phyloP scores from a whole-genome alignment of 2,888 invertebrate species.

The Drosophila nr. medialis region DNA sequence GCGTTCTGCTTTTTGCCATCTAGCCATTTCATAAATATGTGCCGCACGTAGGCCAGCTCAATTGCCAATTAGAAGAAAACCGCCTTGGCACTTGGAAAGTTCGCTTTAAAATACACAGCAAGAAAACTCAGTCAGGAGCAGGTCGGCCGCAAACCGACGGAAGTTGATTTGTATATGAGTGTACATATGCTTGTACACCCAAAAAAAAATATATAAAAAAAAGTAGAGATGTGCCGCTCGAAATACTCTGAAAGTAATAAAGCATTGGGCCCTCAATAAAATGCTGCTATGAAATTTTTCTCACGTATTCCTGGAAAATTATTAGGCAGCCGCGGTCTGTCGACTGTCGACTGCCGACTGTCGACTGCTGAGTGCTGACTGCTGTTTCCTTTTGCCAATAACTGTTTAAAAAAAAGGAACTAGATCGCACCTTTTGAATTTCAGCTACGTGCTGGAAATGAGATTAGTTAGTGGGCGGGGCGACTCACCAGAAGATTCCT shows the following conservation, averaged over 20 bases:
- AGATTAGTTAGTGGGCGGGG: background rate
- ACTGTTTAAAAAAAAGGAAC: conserved; percentile 39
- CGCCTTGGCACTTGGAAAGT: conserved; percentile 51
- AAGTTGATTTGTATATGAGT: conserved; percentile 80
- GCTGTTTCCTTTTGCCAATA: conserved; percentile 44
- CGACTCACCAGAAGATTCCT: conserved; percentile 82
- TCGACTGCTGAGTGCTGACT: conserved; percentile 3
- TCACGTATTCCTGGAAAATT: conserved; percentile 74
- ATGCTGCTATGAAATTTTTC: conserved; percentile 67
- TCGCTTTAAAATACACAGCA: conserved; percentile 50
- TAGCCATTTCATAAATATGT: conserved; percentile 71
- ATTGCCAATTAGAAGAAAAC: conserved; percentile 81
- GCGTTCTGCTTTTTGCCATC: conserved; percentile 47
- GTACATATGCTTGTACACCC: conserved; percentile 27
- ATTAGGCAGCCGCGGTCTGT: conserved; percentile 60
- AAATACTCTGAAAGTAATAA: conserved; percentile 38
- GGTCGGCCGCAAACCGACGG: conserved; percentile 60
- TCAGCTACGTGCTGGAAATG: conserved; percentile 40
- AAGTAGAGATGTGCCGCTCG: conserved; percentile 13
- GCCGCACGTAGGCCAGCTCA: conserved; percentile 77
- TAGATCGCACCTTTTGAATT: conserved; percentile 31
- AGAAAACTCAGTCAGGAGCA: conserved; percentile 26
- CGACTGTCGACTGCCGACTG: conserved; percentile 11
- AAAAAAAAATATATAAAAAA: background rate
- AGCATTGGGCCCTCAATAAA: conserved; percentile 55